Percentiles rank a stretch among this genome's conserved stretches.
These are phyloP conservation scores for Hypanus sabinus DNA, from an alignment of 2,113 vertebrate species.

Conservation along the genomic window DNA sequence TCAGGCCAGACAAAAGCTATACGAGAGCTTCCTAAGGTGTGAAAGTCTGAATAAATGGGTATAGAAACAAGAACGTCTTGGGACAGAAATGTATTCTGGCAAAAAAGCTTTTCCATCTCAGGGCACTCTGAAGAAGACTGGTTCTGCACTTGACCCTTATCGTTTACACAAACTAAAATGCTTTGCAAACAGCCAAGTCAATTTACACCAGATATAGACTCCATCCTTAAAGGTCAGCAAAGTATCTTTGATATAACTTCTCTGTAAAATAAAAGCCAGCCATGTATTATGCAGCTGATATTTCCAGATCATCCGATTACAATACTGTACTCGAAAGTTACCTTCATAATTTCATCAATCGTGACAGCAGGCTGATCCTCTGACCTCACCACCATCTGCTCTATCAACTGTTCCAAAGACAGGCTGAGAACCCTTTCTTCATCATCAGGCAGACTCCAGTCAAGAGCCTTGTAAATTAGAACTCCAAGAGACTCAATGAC, in stretches of 20 bases:
- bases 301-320: neutral
- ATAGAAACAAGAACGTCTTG: too few relatives aligned
- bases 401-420: neutral
- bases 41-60: too few relatives aligned
- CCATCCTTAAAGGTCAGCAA: neutral
- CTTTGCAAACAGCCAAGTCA: too few relatives aligned
- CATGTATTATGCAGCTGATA: neutral
- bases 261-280: neutral
- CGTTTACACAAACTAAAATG: too few relatives aligned
- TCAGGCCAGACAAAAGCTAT: too few relatives aligned
- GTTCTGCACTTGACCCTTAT: too few relatives aligned
- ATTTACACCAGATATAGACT: neutral
- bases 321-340: neutral
- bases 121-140: too few relatives aligned
- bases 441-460: neutral
- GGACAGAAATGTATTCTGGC: too few relatives aligned
- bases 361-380: neutral
- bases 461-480: constrained; percentile 17
- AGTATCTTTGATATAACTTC: neutral
- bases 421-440: constrained; percentile 27
- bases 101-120: too few relatives aligned
- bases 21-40: too few relatives aligned
- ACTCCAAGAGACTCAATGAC: neutral
- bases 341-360: neutral
- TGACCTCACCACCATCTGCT: neutral